A percentile compares a stretch with the other conserved stretches of the same genome.
phyloP scores from a whole-genome alignment of 2,888 invertebrate genomes.

The Siphlonurus alternatus region DNA sequence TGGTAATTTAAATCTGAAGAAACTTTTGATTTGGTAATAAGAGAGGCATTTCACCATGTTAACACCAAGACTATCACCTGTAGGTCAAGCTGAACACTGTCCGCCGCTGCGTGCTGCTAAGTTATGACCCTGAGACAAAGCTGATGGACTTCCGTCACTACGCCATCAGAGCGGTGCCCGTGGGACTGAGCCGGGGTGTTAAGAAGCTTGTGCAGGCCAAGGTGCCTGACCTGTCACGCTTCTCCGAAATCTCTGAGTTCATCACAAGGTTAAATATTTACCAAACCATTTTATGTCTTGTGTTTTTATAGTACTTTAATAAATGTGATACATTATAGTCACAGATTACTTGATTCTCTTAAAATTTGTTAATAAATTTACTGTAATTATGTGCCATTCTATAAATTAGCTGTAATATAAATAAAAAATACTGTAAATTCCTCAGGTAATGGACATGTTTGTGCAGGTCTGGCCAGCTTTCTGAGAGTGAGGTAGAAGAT shows the following conservation, averaged over 20 bases:
- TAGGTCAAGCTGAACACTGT: slow-evolving; percentile 80
- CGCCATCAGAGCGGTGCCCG: slow-evolving; percentile 79
- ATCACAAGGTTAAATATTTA: slow-evolving; percentile 45
- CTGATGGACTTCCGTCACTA: slow-evolving; percentile 88
- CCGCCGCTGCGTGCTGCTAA: slow-evolving; percentile 75
- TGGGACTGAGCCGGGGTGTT: slow-evolving; percentile 76
- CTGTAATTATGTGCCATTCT: too few species aligned
- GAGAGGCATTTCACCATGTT: too few species aligned
- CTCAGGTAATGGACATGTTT: slow-evolving; percentile 5
- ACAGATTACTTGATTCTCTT: not conserved
- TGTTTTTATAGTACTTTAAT: not conserved
- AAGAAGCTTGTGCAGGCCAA: slow-evolving; percentile 85
- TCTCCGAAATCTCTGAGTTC: slow-evolving; percentile 74
- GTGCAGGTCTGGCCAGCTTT: slow-evolving; percentile 45
- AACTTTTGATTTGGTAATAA: too few species aligned
- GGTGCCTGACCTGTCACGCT: slow-evolving; percentile 75
- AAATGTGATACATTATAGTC: too few species aligned
- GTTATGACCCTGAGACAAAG: slow-evolving; percentile 71
- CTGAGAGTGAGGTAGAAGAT: slow-evolving; percentile 87
- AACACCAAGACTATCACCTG: not conserved
- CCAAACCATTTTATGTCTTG: not conserved
- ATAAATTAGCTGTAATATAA: too few species aligned
- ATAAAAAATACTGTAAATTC: too few species aligned
- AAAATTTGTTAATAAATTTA: not conserved
- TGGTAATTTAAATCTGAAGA: too few species aligned